Base-by-base conservation (phyloP, 1,140 invertebrate genomes). In the Metopolophium dirhodum region DNA sequence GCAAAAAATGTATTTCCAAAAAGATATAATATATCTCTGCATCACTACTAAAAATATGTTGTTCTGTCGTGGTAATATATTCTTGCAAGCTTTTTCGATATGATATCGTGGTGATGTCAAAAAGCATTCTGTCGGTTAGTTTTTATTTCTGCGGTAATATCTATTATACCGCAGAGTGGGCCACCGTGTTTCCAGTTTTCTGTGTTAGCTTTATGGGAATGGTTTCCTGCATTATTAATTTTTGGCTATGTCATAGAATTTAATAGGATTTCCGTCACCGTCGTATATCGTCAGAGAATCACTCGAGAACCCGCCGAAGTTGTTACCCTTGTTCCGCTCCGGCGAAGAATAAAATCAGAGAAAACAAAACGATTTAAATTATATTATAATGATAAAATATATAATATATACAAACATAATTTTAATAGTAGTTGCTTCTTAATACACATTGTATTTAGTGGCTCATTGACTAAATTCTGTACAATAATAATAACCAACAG, bases 221-320 rank as follows among this genome's bases (percentile, higher is more conserved):
- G 61, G 61, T 30, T 77, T 77, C 61, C 61, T 77, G 61, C n/a
- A 77, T 77, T 77, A 77, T 77, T 77, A 77, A 77, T 77, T 77
- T 77, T 77, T 77, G 30, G n/a, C 61, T n/a, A 77, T 77, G 61
- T 77, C 61, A 77, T 77, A 77, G 30, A 77, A 77, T 77, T 77
- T 77, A 77, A 77, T 77, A 77, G 30, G 61, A 77, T 77, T 77
- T 77, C 61, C 61, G 61, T 77, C 61, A 77, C n/a, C 61, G 61
- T n/a, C 61, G n/a, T 77, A n/a, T 77, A 77, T 77, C 30, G 61
- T 35, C 7, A 77, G 8, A 77, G 61, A 77, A 77, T 77, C 61
- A 77, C 61, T 77, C 14, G n/a, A 77, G n/a, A 77, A 77, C 30
- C 61, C 61, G 61, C 61, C 61, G 61, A 77, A 77, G 30, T 30